Conservation (phyloP, 2,113 vertebrate genomes). For the Tupaia chinensis region DNA sequence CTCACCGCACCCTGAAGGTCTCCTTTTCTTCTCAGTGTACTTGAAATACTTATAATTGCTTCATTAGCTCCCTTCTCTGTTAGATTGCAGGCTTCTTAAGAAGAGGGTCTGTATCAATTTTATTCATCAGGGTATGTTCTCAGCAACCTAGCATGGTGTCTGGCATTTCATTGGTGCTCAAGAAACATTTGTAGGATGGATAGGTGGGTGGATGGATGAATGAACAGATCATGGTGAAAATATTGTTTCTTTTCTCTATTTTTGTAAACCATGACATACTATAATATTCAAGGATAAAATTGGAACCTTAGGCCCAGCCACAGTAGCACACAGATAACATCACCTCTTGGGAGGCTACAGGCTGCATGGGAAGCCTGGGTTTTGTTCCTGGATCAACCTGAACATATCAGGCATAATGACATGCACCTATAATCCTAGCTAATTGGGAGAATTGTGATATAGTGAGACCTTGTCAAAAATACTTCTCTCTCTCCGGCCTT, state of each 20-base stretch:
- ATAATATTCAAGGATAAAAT: not conserved
- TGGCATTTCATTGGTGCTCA: not conserved
- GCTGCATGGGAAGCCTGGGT: no score
- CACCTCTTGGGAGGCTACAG: no score
- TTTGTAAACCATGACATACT: constrained; percentile 8
- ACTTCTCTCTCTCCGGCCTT: no score
- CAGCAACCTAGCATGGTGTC: not conserved
- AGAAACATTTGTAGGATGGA: not conserved
- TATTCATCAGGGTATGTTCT: not conserved
- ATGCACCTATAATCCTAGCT: no score
- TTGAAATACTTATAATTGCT: constrained; percentile 48
- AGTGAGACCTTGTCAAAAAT: no score
- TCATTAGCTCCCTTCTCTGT: not conserved
- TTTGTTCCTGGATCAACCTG: no score
- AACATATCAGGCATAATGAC: no score
- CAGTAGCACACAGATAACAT: no score
- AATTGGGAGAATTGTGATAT: no score
- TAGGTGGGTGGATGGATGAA: not conserved
- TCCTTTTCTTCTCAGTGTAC: not conserved
- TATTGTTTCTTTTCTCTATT: not conserved
- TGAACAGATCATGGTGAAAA: not conserved
- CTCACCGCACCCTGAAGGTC: not conserved
- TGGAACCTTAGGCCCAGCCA: not conserved
- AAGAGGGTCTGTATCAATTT: not conserved
- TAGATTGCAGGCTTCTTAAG: not conserved